Conservation (phyloP, 2,888 invertebrate genomes). For the Sarcophaga carnaria region DNA sequence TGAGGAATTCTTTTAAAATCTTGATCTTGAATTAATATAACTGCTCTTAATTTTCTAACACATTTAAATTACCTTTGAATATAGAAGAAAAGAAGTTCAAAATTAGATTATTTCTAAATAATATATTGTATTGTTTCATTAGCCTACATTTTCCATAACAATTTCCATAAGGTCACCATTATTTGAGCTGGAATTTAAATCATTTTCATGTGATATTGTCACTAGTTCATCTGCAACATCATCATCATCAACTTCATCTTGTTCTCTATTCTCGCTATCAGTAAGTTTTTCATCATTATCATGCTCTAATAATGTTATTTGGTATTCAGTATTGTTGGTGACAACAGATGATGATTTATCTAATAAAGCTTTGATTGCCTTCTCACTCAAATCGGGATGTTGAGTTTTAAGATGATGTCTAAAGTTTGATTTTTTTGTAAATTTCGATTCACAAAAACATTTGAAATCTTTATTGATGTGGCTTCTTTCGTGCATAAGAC, state of each 20-base stretch:
- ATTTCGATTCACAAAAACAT: constrained; percentile 82
- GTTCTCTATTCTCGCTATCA: not conserved
- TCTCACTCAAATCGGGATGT: constrained; percentile 42
- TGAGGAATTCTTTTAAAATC: not conserved
- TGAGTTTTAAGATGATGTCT: constrained; percentile 56
- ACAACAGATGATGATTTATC: not conserved
- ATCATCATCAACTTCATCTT: not conserved
- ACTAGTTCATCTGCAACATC: not conserved
- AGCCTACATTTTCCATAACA: constrained; percentile 54
- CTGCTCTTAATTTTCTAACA: constrained; percentile 7
- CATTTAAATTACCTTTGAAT: constrained; percentile 34
- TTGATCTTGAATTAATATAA: constrained; percentile 22
- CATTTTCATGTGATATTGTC: constrained; percentile 6
- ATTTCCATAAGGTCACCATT: constrained; percentile 50
- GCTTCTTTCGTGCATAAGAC: constrained; percentile 84
- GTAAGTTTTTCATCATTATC: not conserved
- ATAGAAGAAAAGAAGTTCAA: constrained; percentile 21
- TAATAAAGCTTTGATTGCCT: constrained; percentile 36
- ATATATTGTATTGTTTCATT: not conserved
- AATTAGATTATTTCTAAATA: constrained; percentile 8
- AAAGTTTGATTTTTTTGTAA: constrained; percentile 76
- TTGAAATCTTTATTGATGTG: constrained; percentile 82
- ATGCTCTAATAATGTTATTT: constrained; percentile 31
- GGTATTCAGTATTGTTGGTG: constrained; percentile 27
- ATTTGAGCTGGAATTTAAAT: not conserved